Evolutionary conservation across 2,113 vertebrate genomes (phyloP).

Genomic region (Oncorhynchus kisutch): DNA sequence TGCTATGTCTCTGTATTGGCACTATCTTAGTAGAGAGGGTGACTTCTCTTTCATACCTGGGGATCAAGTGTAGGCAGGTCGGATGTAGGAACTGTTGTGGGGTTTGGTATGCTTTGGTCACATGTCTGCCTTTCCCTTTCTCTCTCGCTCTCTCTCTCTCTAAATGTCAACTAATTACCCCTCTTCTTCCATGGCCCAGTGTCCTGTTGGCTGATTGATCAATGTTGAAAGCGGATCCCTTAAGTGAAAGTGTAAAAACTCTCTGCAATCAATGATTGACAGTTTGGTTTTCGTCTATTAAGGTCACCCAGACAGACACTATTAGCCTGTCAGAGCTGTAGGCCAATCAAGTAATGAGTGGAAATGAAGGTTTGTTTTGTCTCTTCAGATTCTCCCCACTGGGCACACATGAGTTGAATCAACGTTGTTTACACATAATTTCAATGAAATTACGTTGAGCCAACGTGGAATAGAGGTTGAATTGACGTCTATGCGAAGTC

Average conservation of each 20-base stretch:
- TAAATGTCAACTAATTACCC: slow-evolving; percentile 16
- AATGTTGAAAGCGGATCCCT: slow-evolving; percentile 64
- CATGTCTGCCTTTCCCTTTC: too few relatives aligned
- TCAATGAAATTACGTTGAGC: too few relatives aligned
- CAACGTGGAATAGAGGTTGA: too few relatives aligned
- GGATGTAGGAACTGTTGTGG: too few relatives aligned
- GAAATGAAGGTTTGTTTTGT: slow-evolving; percentile 38
- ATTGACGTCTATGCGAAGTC: too few relatives aligned
- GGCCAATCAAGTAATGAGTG: slow-evolving; percentile 42
- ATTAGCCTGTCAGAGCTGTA: slow-evolving; percentile 45
- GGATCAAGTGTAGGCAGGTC: too few relatives aligned
- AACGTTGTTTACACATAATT: too few relatives aligned
- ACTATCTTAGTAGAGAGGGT: slow-evolving; percentile 5
- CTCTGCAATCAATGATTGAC: slow-evolving; percentile 60
- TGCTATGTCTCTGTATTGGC: slow-evolving; percentile 24
- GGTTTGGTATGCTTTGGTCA: slow-evolving; percentile 2
- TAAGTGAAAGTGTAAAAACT: slow-evolving; percentile 53
- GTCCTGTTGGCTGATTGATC: slow-evolving; percentile 60
- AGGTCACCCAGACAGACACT: slow-evolving; percentile 65
- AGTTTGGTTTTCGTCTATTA: slow-evolving; percentile 52
- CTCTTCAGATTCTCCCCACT: slow-evolving; percentile 24
- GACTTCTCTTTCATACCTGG: too few relatives aligned
- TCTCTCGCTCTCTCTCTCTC: too few relatives aligned
- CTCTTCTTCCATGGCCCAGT: slow-evolving; percentile 27
- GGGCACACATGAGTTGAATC: too few relatives aligned